These are phyloP conservation scores for Nymphicus hollandicus DNA, from an alignment of 2,113 vertebrate species.

Conservation along the genomic window DNA sequence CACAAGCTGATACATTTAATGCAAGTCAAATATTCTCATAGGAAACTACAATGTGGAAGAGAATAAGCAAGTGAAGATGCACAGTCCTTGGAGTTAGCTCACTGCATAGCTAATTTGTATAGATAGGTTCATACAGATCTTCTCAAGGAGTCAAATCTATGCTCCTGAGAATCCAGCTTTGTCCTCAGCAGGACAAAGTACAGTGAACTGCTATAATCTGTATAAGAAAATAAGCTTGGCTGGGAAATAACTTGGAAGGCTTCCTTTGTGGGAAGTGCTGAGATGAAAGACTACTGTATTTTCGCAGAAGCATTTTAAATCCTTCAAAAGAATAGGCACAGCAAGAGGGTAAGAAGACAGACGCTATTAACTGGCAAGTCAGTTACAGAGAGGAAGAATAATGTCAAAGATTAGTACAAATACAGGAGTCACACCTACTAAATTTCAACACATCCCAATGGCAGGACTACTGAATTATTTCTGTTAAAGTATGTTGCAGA, in stretches of 20 bases:
- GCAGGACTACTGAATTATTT: neutral
- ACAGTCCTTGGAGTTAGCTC: neutral
- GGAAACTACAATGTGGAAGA: neutral
- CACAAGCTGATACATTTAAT: neutral
- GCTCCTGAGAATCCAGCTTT: constrained; percentile 36
- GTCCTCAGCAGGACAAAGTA: constrained; percentile 48
- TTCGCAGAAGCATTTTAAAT: constrained; percentile 37
- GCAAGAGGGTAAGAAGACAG: constrained; percentile 24
- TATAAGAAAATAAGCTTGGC: constrained; percentile 53
- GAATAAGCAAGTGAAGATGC: neutral
- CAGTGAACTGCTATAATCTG: constrained; percentile 58
- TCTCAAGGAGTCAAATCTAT: constrained; percentile 15
- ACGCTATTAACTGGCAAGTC: neutral
- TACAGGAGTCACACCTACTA: neutral
- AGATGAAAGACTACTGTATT: constrained; percentile 52
- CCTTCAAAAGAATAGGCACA: constrained; percentile 39
- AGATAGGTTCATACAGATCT: neutral
- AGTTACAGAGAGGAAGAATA: neutral
- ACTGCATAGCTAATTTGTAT: neutral
- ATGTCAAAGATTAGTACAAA: constrained; percentile 23
- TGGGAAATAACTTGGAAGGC: constrained; percentile 53
- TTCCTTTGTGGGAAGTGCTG: constrained; percentile 41
- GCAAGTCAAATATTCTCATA: neutral
- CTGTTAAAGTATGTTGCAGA: neutral
- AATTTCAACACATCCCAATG: neutral